Evolutionary conservation across 2,797 vertebrate genomes (phyloP), one percentile per base, ranked within the genome.

Genomic region (Chiloscyllium punctatum): DNA sequence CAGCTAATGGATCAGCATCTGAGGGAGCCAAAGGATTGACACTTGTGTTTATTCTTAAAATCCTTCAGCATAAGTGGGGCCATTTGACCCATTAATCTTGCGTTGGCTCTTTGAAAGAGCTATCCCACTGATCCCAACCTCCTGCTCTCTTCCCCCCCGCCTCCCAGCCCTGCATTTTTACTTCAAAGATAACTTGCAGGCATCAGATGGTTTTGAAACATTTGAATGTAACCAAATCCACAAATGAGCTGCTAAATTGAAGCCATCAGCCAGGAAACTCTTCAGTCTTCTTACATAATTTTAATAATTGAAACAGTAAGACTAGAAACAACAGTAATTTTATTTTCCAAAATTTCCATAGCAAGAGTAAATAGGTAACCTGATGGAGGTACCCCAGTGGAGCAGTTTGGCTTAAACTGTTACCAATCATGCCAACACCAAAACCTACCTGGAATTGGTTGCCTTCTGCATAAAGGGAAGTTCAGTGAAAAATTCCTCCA

Each of bases 181-280:
- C 7, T 68, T 18, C 90, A 92, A 68, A 42, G 37, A 69, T 91
- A 66, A 91, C 33, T 15, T 30, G 30, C 48, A 94, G 48, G 77
- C 27, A 95, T 77, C 42, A 57, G 48, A 95, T 53, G 71, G 71
- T 74, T 30, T 74, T 95, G 94, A 77, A 51, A 77, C 48, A 95
- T 77, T 95, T 95, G 69, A 95, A 95, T 95, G 94, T 72, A 72
- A 95, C 27, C 71, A 74, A 77, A 77, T 27, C 48, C 27, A 72
- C 74, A 0, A n/a, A 57, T 74, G 48, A 95, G 27, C 94, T 74
- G 48, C 94, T 77, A 62, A 71, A 48, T 94, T 74, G 13, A 74
- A 94, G 69, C 30, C 74, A 37, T 33, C 16, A 42, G 42, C 42
- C 94, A 69, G 90, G 62, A 69, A 92, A 69, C 66, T 7, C 37